phyloP scores from a whole-genome alignment of 2,888 invertebrate species.

The Macrophya annulata region DNA sequence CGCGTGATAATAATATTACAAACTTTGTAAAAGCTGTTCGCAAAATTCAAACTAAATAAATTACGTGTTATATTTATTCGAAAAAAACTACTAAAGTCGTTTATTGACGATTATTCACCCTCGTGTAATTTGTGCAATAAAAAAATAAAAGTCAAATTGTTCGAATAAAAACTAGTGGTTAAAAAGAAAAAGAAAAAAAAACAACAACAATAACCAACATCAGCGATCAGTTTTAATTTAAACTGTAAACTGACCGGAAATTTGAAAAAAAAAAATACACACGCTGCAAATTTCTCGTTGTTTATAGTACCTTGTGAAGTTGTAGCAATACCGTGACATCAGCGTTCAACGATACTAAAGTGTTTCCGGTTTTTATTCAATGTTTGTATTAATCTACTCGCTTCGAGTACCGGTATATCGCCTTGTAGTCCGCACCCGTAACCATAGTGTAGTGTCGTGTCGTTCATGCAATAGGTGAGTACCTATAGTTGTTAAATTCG shows the following conservation, averaged over 20 bases:
- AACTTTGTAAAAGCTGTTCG: too few species aligned
- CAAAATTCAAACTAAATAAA: too few species aligned
- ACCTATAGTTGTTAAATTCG: neutral
- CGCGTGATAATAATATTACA: too few species aligned
- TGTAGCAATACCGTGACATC: neutral
- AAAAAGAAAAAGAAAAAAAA: too few species aligned
- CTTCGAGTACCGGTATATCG: neutral
- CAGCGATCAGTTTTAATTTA: neutral
- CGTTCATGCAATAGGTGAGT: neutral
- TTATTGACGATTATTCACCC: too few species aligned
- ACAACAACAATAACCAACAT: too few species aligned
- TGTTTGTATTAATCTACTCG: neutral
- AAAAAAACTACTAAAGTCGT: too few species aligned
- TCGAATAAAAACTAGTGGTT: too few species aligned
- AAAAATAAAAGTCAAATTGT: too few species aligned
- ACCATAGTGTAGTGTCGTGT: neutral
- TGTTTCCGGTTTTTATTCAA: constrained; percentile 3
- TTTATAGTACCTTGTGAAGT: neutral
- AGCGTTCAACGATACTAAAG: neutral
- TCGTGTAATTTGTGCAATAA: too few species aligned
- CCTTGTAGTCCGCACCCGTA: too few species aligned
- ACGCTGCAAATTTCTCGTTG: neutral
- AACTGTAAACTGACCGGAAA: neutral
- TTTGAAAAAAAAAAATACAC: neutral
- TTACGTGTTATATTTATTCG: too few species aligned